phyloP scores from a whole-genome alignment of 2,888 invertebrate species.

The Rotaria magnacalcarata region DNA sequence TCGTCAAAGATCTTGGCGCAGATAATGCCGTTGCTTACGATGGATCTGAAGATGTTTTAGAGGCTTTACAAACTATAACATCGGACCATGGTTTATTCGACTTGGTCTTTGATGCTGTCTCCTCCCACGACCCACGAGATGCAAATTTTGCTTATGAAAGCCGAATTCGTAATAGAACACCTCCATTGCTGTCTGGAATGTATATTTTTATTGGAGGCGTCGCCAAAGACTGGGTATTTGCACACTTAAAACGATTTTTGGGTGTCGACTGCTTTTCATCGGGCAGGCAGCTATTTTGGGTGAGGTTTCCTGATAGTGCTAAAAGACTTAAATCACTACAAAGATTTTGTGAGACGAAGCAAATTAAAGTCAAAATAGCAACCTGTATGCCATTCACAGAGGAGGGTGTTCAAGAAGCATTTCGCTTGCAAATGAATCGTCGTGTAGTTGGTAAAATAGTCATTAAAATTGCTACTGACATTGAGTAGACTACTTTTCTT shows the following conservation, averaged over 20 bases:
- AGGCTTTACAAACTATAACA: neutral
- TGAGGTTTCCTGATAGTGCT: neutral
- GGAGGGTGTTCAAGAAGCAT: conserved; percentile 3
- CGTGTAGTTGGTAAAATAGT: neutral
- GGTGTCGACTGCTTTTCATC: neutral
- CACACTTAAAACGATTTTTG: neutral
- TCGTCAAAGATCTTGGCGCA: neutral
- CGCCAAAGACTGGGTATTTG: neutral
- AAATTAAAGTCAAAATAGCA: neutral
- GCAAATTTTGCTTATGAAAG: neutral
- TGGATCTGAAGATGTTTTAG: neutral
- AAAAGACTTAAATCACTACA: neutral
- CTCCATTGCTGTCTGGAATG: neutral
- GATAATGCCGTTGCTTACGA: neutral
- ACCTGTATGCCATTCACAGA: neutral
- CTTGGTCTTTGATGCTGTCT: neutral
- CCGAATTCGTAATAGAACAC: neutral
- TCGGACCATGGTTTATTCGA: neutral
- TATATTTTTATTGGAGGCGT: conserved; percentile 4
- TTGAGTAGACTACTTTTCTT: too few species aligned
- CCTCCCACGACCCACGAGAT: neutral
- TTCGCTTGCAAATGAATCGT: neutral
- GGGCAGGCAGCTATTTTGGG: neutral
- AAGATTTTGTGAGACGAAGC: neutral
- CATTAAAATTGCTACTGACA: neutral